phyloP scores from a whole-genome alignment of 2,797 vertebrate genomes.

The Pempheris klunzingeri region DNA sequence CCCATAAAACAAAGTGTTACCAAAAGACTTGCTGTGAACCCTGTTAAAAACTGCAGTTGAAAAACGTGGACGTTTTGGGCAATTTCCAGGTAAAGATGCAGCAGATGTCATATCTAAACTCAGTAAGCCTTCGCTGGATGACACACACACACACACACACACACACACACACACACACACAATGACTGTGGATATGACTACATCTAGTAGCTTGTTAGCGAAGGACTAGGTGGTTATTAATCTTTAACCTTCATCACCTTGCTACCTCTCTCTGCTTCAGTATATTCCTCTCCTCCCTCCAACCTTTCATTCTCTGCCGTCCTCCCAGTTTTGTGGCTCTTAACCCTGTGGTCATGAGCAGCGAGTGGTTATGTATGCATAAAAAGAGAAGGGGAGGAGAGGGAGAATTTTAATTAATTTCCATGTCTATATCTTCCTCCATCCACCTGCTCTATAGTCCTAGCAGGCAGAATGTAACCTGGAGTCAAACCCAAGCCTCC shows the following conservation, averaged over 20 bases:
- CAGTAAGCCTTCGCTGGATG: slow-evolving; percentile 11
- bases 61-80: background rate
- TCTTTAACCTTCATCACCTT: slow-evolving; percentile 58
- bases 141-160: slow-evolving; percentile 26
- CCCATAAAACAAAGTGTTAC: background rate
- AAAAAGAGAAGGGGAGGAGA: slow-evolving; percentile 43
- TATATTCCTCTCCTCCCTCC: slow-evolving; percentile 12
- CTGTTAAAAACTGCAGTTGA: background rate
- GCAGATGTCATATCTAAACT: slow-evolving; percentile 8
- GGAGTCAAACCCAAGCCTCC: slow-evolving; percentile 56
- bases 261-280: slow-evolving; percentile 12
- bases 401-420: slow-evolving; percentile 71
- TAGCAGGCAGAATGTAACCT: slow-evolving; percentile 50
- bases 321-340: slow-evolving; percentile 30
- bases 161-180: slow-evolving; percentile 20
- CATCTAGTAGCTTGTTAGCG: slow-evolving; percentile 28
- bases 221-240: slow-evolving; percentile 50
- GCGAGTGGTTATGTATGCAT: slow-evolving; percentile 55
- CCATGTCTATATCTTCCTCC: slow-evolving; percentile 54
- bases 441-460: slow-evolving; percentile 63
- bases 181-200: background rate
- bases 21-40: background rate
- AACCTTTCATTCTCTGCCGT: slow-evolving; percentile 43
- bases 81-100: slow-evolving; percentile 13
- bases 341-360: slow-evolving; percentile 48